phyloP scores from a whole-genome alignment of 2,113 vertebrate species.

The Phaetusa simplex region DNA sequence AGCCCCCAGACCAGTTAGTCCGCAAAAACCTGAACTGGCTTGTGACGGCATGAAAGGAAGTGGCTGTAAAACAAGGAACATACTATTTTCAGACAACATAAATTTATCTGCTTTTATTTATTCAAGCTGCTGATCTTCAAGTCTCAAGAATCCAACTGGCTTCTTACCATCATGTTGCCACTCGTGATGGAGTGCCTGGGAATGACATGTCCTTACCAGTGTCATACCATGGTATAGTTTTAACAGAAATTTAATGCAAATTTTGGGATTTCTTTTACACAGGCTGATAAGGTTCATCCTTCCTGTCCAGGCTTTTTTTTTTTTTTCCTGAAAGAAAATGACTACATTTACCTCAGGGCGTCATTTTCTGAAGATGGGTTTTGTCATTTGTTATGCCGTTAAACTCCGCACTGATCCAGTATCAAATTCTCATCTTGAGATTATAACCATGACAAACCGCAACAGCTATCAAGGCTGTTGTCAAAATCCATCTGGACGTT shows the following conservation, averaged over 20 bases:
- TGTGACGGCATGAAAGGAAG: not conserved
- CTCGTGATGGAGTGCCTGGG: not conserved
- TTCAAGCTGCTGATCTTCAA: not conserved
- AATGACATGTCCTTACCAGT: not conserved
- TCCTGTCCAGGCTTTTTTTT: not conserved
- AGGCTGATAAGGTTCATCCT: not conserved
- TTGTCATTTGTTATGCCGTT: not conserved
- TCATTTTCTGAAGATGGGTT: not conserved
- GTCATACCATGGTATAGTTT: not conserved
- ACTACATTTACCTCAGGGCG: not conserved
- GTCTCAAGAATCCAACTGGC: not conserved
- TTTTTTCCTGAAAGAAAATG: not conserved
- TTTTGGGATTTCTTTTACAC: not conserved
- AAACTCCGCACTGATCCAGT: not conserved
- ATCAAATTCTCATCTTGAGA: not conserved
- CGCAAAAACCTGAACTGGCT: not conserved
- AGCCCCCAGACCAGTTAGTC: not conserved
- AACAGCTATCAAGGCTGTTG: not conserved
- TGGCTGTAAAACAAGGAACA: not conserved
- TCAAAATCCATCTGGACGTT: conserved; percentile 2
- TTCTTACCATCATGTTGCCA: not conserved
- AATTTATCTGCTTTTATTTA: not conserved
- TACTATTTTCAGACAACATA: not conserved
- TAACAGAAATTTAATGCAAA: not conserved
- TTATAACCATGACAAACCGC: not conserved